phyloP scores from a whole-genome alignment of 1,140 invertebrate species.

The Aphelenchoides fujianensis region DNA sequence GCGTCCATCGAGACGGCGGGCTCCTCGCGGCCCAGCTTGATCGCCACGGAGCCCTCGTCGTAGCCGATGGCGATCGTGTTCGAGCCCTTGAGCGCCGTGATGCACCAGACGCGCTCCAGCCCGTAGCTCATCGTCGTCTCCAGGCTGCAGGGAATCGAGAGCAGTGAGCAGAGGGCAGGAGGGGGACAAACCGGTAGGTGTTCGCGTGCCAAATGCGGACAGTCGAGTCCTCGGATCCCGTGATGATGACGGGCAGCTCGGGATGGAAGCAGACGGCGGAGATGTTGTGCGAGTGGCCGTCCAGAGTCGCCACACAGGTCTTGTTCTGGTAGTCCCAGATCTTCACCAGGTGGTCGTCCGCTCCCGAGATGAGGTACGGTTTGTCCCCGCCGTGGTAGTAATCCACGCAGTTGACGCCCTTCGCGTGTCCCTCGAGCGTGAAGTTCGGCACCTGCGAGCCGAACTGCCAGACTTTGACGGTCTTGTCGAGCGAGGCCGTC shows the following conservation, averaged over 20 bases:
- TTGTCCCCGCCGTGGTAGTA: slow-evolving; percentile 99
- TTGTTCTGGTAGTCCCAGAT: slow-evolving; percentile 99
- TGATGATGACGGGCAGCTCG: slow-evolving; percentile 91
- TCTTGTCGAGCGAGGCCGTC: slow-evolving; percentile 92
- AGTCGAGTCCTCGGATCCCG: slow-evolving; percentile 92
- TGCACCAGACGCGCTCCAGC: slow-evolving; percentile 94
- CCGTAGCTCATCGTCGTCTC: slow-evolving; percentile 97
- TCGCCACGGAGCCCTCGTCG: slow-evolving; percentile 95
- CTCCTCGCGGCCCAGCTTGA: slow-evolving; percentile 94
- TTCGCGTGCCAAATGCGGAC: slow-evolving; percentile 96
- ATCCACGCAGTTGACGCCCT: slow-evolving; percentile 95
- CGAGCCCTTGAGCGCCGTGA: slow-evolving; percentile 86
- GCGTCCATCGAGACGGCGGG: slow-evolving; percentile 97
- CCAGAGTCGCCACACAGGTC: slow-evolving; percentile 95
- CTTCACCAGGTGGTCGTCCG: slow-evolving; percentile 92
- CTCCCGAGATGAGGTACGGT: slow-evolving; percentile 96
- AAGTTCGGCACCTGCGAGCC: slow-evolving; percentile 96
- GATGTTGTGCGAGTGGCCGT: slow-evolving; percentile 94
- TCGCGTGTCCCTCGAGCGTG: slow-evolving; percentile 95
- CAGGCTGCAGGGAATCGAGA: slow-evolving; percentile 65
- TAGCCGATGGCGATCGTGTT: slow-evolving; percentile 96
- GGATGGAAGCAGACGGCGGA: slow-evolving; percentile 86
- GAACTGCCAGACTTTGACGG: slow-evolving; percentile 95
- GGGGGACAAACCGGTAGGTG: slow-evolving; percentile 73
- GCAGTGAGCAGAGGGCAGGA: background rate